Base-by-base conservation (phyloP, 37 sponge, comb jelly and placozoan species). In the Aplysina aerophoba region DNA sequence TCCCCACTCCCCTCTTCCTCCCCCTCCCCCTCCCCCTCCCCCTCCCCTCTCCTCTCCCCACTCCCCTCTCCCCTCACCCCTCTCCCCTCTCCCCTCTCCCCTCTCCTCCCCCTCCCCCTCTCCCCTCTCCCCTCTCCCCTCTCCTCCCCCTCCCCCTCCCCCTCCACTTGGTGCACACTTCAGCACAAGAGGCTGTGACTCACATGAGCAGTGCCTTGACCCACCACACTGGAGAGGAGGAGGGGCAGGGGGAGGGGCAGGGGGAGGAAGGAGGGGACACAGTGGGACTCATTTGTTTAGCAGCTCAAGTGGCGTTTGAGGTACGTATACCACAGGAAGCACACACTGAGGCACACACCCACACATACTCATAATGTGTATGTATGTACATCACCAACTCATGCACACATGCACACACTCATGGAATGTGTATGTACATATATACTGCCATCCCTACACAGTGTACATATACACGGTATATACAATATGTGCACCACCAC, bases 291-390 rank as follows among this genome's bases (percentile, higher is more conserved):
- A 78, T 94, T 4, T 89, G 82, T 60, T 68, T 97, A 28, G 92
- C 94, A 36, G 97, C 95, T 20, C 97, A 97, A 59, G 37, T 90
- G 57, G 97, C 97, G 0, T 97, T 97, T 90, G 97, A 97, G 87
- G 92, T 92, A 35, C 39, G 86, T 40, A 16, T 30, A 16, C n/a
- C n/a, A n/a, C n/a, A n/a, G n/a, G n/a, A n/a, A n/a, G n/a, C 27
- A 16, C 27, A 16, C 22, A 65, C 27, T 25, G 22, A 65, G 30
- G 27, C 22, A 65, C 22, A 16, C 12, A 65, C 27, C 30, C 27
- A 20, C 12, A 30, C 22, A 16, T 65, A 16, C 22, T 30, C 27
- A 30, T 65, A 67, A 24, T 25, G 27, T 67, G 27, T 25, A 67
- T 67, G 27, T 25, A 25, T 73, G 74, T 11, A 8, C 39, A 20